These are phyloP conservation scores for Xylocampa areola DNA, from an alignment of 2,888 invertebrate genomes.

Conservation along the genomic window DNA sequence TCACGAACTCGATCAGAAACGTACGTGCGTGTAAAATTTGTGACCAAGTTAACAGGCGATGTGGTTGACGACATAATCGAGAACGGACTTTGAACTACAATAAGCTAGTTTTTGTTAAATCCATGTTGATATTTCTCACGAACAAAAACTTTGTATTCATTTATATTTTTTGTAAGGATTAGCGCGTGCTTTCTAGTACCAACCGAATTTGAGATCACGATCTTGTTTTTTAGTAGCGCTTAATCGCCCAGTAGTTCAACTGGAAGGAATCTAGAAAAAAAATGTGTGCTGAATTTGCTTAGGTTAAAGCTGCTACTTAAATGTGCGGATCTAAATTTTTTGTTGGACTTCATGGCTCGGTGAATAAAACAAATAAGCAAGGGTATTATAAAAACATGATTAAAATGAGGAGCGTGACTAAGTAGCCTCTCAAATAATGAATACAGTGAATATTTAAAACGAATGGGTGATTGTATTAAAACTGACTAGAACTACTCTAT, in stretches of 20 bases:
- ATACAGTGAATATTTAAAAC: not conserved
- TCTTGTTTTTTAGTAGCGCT: slow-evolving; percentile 33
- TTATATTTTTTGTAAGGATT: slow-evolving; percentile 56
- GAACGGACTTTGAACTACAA: slow-evolving; percentile 63
- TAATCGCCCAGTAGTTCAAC: slow-evolving; percentile 23
- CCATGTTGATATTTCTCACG: slow-evolving; percentile 69
- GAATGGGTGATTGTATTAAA: no score
- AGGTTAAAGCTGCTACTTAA: slow-evolving; percentile 18
- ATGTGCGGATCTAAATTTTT: slow-evolving; percentile 24
- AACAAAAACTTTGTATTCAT: slow-evolving; percentile 65
- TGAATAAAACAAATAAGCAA: slow-evolving; percentile 6
- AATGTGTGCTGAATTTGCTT: slow-evolving; percentile 2
- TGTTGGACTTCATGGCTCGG: slow-evolving; percentile 6
- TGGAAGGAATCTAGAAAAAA: slow-evolving; percentile 23
- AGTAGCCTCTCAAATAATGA: not conserved
- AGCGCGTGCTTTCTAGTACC: slow-evolving; percentile 65
- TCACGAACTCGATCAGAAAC: slow-evolving; percentile 74
- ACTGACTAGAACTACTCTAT: no score
- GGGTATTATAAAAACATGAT: slow-evolving; percentile 40
- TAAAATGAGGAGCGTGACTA: slow-evolving; percentile 16
- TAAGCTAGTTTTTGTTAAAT: slow-evolving; percentile 66
- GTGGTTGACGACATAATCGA: slow-evolving; percentile 75
- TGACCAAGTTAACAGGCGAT: slow-evolving; percentile 69
- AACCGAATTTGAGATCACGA: slow-evolving; percentile 47
- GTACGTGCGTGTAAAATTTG: slow-evolving; percentile 80